A percentile compares a stretch with the other conserved stretches of the same genome.
Evolutionary conservation across 2,797 vertebrate genomes (phyloP).

Genomic region (Sebastes flavidus): DNA sequence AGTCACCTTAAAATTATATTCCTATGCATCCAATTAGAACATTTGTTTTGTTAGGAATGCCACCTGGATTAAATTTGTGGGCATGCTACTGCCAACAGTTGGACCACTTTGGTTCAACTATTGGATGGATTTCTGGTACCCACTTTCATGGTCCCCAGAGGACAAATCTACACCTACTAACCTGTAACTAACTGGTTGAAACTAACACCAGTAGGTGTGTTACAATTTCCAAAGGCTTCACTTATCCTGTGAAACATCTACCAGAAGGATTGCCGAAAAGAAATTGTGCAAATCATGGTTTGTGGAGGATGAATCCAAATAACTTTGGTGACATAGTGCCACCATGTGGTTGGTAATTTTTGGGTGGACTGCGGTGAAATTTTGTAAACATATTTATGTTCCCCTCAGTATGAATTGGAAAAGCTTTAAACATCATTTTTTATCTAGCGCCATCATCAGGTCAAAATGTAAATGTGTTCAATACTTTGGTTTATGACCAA

Average conservation of each 20-base stretch:
- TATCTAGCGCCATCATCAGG: not conserved
- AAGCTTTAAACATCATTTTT: not conserved
- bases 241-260: not conserved
- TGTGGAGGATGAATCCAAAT: not conserved
- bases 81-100: not conserved
- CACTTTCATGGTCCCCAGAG: not conserved
- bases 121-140: not conserved
- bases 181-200: no score
- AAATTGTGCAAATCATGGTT: not conserved
- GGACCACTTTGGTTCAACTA: not conserved
- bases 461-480: not conserved
- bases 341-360: not conserved
- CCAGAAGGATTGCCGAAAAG: not conserved
- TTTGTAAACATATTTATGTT: not conserved
- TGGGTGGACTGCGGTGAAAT: not conserved
- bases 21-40: not conserved
- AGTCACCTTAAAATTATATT: not conserved
- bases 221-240: not conserved
- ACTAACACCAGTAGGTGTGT: not conserved
- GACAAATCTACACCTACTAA: not conserved
- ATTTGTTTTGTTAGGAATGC: not conserved
- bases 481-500: not conserved
- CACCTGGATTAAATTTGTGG: not conserved
- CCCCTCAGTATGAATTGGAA: not conserved
- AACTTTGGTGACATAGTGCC: not conserved